A percentile compares a stretch with the other conserved stretches of the same genome.
phyloP scores from a whole-genome alignment of 2,113 vertebrate genomes.

The Psephotus haematonotus region DNA sequence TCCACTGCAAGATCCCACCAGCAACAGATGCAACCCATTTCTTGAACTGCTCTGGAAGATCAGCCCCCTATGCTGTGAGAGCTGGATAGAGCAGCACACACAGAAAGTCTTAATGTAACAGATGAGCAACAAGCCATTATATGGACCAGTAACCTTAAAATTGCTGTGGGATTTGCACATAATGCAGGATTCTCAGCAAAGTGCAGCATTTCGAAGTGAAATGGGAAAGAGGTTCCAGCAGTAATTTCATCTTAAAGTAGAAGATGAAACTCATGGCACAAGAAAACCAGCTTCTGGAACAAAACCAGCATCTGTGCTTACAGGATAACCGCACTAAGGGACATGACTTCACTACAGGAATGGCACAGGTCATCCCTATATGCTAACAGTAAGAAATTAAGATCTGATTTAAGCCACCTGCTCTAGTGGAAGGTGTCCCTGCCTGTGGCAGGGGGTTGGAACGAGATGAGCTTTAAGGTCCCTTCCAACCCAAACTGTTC shows the following conservation, averaged over 20 bases:
- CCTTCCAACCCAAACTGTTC: background rate
- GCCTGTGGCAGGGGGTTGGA: background rate
- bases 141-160: background rate
- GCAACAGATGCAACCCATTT: background rate
- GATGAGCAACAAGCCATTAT: background rate
- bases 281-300: background rate
- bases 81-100: background rate
- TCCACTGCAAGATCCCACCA: background rate
- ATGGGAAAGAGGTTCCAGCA: background rate
- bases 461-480: background rate
- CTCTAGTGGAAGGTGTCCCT: background rate
- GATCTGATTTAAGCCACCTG: background rate
- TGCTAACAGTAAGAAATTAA: background rate
- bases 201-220: background rate
- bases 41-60: background rate
- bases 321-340: background rate
- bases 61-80: background rate
- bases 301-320: background rate
- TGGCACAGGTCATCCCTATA: background rate
- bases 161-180: background rate
- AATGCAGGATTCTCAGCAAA: background rate
- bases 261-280: background rate
- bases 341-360: background rate
- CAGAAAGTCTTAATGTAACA: background rate
- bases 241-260: background rate